phyloP scores from a whole-genome alignment of 2,113 vertebrate genomes.

The Notarius lentiginosus region DNA sequence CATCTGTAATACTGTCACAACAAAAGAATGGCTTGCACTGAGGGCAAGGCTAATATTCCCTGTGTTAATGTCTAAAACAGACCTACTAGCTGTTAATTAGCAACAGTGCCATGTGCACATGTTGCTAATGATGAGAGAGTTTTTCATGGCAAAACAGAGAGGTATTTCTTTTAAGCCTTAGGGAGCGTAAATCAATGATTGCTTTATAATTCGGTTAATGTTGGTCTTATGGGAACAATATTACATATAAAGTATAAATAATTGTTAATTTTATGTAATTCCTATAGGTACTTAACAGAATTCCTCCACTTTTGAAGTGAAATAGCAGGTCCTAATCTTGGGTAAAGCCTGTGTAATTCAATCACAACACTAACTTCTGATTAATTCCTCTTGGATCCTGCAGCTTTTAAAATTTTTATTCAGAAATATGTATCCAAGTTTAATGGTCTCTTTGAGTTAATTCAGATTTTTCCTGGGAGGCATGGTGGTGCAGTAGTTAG shows the following conservation, averaged over 20 bases:
- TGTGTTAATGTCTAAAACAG: background rate
- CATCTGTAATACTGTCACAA: background rate
- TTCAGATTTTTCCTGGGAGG: background rate
- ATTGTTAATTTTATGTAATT: background rate
- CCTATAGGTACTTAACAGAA: background rate
- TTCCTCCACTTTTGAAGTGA: background rate
- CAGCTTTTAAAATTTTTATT: too few species aligned
- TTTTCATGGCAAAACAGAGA: constrained; percentile 28
- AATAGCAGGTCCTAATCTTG: background rate
- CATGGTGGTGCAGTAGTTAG: too few species aligned
- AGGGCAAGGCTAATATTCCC: background rate
- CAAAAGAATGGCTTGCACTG: background rate
- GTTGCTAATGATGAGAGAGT: background rate
- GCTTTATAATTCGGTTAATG: background rate
- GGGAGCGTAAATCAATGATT: background rate
- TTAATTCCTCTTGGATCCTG: background rate
- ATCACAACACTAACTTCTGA: background rate
- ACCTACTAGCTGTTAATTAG: constrained; percentile 29
- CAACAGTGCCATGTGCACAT: background rate
- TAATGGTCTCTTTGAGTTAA: background rate
- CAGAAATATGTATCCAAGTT: background rate
- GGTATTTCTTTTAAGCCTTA: background rate
- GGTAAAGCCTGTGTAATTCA: background rate
- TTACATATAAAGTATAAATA: background rate
- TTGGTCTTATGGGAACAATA: background rate